Percentiles rank a stretch among this genome's conserved stretches.
Evolutionary conservation across 2,888 invertebrate species (phyloP).

Genomic region (Lasioglossum lativentre): DNA sequence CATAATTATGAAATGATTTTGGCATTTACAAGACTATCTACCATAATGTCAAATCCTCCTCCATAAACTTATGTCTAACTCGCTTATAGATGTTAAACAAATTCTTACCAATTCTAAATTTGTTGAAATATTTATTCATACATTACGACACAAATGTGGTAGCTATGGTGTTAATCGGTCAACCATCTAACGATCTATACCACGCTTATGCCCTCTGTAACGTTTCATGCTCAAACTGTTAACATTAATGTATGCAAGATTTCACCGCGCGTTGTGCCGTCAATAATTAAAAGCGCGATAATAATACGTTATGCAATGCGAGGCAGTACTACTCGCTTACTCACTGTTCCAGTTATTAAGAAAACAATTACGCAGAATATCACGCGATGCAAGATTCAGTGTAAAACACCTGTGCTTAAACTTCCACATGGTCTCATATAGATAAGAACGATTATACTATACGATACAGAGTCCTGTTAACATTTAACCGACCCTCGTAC

Average conservation of each 20-base stretch:
- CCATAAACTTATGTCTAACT: too few relatives aligned
- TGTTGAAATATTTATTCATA: too few relatives aligned
- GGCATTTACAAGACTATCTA: too few relatives aligned
- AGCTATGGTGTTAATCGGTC: too few relatives aligned
- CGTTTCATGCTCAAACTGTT: too few relatives aligned
- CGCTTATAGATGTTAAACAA: too few relatives aligned
- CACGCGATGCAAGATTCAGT: neutral
- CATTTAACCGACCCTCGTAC: neutral
- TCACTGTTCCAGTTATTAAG: neutral
- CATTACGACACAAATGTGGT: too few relatives aligned
- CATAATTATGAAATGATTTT: too few relatives aligned
- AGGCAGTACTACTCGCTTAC: neutral
- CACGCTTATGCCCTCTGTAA: too few relatives aligned
- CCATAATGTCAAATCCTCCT: too few relatives aligned
- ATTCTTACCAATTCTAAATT: too few relatives aligned
- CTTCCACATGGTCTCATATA: neutral
- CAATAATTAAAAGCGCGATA: neutral
- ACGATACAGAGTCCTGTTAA: neutral
- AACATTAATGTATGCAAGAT: neutral
- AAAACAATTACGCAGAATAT: neutral
- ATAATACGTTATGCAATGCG: neutral
- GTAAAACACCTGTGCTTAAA: neutral
- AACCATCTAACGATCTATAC: too few relatives aligned
- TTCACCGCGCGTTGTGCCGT: neutral
- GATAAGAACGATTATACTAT: neutral